Evolutionary conservation across 2,113 vertebrate genomes (phyloP), one percentile per base, ranked within the genome.

Genomic region (Leucosticte australis): DNA sequence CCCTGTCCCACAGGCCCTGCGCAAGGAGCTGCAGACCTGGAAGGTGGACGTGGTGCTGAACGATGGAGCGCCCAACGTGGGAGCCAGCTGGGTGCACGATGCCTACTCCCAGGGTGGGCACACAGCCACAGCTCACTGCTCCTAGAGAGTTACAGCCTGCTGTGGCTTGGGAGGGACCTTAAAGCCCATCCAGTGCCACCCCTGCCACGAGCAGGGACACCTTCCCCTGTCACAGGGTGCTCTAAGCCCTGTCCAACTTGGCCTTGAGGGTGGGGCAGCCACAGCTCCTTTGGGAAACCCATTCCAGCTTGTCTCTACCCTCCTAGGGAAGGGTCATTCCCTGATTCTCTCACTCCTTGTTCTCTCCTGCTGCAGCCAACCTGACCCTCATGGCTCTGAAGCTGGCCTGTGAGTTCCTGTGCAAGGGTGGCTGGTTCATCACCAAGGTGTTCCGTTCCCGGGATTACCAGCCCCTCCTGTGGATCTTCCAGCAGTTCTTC

Each of bases 401-500:
- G 60, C 41, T 99, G 90, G 99, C 99, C 77, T 99, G 98, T 10
- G 99, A 99, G 35, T 99, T 99, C 95, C 98, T 99, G 75, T 96
- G 96, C 70, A 99, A 98, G 92, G 99, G 99, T 0, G 99, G 99
- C 67, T 99, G 98, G 56, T 99, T 99, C 56, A 98, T 99, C 97
- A 99, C 99, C 18, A 99, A 99, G 94, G 98, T 99, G 13, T 99
- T 99, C 94, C 99, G 99, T 52, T 99, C 99, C 42, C 98, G 99
- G 73, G 99, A 99, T 93, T 99, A 99, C 92, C 99, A 99, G 92
- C 98, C 99, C 0, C 98, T 99, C 8, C 97, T 99, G 7, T 99
- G 99, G 99, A 99, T 99, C 96, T 99, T 99, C 96, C 99, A 99
- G 97, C 99, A 99, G 97, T 98, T 99, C 83, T 99, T 99, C 96